A percentile compares a stretch with the other conserved stretches of the same genome.
Conservation (phyloP, 2,797 vertebrate species). For the Parambassis ranga region DNA sequence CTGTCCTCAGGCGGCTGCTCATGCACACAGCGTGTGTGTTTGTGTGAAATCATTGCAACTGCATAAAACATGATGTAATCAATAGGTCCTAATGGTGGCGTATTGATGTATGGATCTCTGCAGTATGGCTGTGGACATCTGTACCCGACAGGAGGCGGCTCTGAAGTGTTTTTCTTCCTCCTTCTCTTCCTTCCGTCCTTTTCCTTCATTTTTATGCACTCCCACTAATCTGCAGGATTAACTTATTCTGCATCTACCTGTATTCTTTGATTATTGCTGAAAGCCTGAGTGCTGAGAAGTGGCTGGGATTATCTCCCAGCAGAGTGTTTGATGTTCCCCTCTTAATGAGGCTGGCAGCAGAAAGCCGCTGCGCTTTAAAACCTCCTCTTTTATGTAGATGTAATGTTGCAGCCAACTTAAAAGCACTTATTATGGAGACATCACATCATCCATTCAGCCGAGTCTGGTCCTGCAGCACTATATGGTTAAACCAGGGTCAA, state of each 20-base stretch:
- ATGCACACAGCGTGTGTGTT: slow-evolving; percentile 15
- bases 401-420: slow-evolving; percentile 40
- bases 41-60: slow-evolving; percentile 15
- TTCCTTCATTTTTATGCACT: slow-evolving; percentile 54
- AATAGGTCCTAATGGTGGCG: slow-evolving; percentile 39
- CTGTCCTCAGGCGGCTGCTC: background rate
- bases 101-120: slow-evolving; percentile 36
- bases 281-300: slow-evolving; percentile 45
- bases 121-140: slow-evolving; percentile 26
- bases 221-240: slow-evolving; percentile 69
- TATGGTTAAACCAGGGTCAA: slow-evolving; percentile 38
- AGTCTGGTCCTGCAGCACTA: slow-evolving; percentile 37
- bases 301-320: slow-evolving; percentile 60
- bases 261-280: slow-evolving; percentile 70
- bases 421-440: slow-evolving; percentile 37
- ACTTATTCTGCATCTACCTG: slow-evolving; percentile 66
- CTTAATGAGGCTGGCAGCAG: slow-evolving; percentile 62
- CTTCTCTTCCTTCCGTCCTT: slow-evolving; percentile 13
- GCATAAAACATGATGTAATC: slow-evolving; percentile 37
- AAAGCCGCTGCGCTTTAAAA: slow-evolving; percentile 37
- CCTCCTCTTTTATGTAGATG: slow-evolving; percentile 49
- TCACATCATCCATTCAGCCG: slow-evolving; percentile 26
- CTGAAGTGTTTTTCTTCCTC: slow-evolving; percentile 36
- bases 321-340: slow-evolving; percentile 65
- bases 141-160: slow-evolving; percentile 8